Conservation (phyloP, 2,113 vertebrate genomes). For the Sminthopsis crassicaudata region DNA sequence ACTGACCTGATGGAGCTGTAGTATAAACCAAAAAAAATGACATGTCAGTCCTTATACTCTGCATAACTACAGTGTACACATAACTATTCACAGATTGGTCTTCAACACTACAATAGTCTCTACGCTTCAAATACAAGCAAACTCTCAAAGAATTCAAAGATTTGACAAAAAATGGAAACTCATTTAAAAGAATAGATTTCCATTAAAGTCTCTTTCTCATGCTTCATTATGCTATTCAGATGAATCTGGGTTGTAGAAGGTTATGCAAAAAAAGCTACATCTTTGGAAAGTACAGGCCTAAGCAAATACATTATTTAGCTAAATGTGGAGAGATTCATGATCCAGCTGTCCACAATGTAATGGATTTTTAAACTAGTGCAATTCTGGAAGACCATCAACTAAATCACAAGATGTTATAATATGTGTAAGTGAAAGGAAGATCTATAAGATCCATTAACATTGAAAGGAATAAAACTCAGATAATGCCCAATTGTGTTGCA, state of each 20-base stretch:
- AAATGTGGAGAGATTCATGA: background rate
- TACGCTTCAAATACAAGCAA: background rate
- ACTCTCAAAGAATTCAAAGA: background rate
- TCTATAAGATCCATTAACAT: background rate
- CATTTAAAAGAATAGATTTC: background rate
- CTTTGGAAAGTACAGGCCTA: background rate
- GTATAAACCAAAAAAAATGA: background rate
- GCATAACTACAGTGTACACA: background rate
- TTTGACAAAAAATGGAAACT: background rate
- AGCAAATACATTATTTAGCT: background rate
- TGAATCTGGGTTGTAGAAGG: background rate
- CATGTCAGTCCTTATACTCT: background rate
- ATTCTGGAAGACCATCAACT: background rate
- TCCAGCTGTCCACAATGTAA: background rate
- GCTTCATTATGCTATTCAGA: background rate
- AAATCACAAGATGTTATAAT: background rate
- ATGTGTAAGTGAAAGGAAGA: background rate
- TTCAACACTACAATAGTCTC: background rate
- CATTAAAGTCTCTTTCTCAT: background rate
- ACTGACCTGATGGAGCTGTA: background rate
- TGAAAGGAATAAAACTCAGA: background rate
- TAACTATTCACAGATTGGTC: background rate
- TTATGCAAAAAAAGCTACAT: background rate
- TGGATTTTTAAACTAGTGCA: background rate
- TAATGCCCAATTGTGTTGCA: background rate